These are phyloP conservation scores for Macrosoma leucophasiata DNA, from an alignment of 2,888 invertebrate species.

Conservation along the genomic window DNA sequence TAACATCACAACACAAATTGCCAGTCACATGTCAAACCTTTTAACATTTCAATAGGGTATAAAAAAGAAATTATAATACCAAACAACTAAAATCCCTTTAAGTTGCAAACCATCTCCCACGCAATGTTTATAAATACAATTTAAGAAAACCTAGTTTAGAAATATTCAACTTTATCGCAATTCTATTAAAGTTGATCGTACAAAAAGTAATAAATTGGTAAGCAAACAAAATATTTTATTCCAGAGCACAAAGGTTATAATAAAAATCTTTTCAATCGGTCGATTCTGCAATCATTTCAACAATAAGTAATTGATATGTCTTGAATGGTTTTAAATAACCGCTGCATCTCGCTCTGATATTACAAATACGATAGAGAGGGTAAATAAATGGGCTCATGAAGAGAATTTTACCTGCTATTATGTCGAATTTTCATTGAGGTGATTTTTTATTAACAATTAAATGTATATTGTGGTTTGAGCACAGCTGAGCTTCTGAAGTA, in stretches of 20 bases:
- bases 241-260: conserved; percentile 39
- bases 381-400: conserved; percentile 1
- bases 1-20: conserved; percentile 23
- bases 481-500: conserved; percentile 47
- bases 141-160: conserved; percentile 17
- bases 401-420: conserved; percentile 47
- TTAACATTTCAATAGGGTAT: conserved; percentile 33
- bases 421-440: conserved; percentile 44
- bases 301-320: conserved; percentile 67
- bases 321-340: conserved; percentile 53
- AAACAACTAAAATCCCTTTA: conserved; percentile 34
- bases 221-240: conserved; percentile 31
- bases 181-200: conserved; percentile 11
- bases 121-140: conserved; percentile 24
- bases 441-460: conserved; percentile 47
- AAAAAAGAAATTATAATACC: conserved; percentile 38
- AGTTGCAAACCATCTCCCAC: conserved; percentile 34
- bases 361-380: not conserved
- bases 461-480: conserved; percentile 45
- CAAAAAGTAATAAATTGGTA: conserved; percentile 10
- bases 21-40: conserved; percentile 33
- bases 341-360: conserved; percentile 30
- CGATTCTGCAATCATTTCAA: conserved; percentile 50
- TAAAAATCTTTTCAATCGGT: conserved; percentile 49
- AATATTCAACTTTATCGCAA: conserved; percentile 16